phyloP scores from a whole-genome alignment of 2,113 vertebrate species.

The Mormyrus iriodes region DNA sequence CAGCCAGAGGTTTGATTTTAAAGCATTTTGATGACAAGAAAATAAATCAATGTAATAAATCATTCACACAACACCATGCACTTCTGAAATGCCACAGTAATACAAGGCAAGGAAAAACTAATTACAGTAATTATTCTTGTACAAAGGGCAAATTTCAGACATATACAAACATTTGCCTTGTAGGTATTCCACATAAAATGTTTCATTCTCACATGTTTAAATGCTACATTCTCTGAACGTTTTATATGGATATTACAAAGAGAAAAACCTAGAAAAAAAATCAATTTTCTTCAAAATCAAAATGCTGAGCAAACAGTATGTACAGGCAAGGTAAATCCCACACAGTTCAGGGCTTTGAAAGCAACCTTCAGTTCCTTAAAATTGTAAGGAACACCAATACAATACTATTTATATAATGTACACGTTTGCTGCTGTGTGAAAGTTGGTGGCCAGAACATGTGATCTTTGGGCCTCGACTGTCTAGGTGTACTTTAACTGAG shows the following conservation, averaged over 20 bases:
- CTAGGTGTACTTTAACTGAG: background rate
- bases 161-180: constrained; percentile 1
- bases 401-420: constrained; percentile 17
- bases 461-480: background rate
- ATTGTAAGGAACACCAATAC: constrained; percentile 49
- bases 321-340: constrained; percentile 52
- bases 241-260: constrained; percentile 45
- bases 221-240: constrained; percentile 50
- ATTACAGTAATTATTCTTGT: background rate
- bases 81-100: background rate
- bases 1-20: background rate
- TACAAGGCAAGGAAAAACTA: background rate
- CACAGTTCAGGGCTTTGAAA: constrained; percentile 28
- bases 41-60: background rate
- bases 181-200: constrained; percentile 29
- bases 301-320: constrained; percentile 32
- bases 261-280: constrained; percentile 25
- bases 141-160: constrained; percentile 7
- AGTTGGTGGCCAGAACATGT: background rate
- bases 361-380: constrained; percentile 30
- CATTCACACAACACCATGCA: background rate
- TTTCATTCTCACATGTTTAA: constrained; percentile 50
- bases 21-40: background rate
- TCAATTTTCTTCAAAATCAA: constrained; percentile 12
- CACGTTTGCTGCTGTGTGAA: background rate